Conservation (phyloP, 1,140 invertebrate genomes). For the Atopsyche davidsoni region DNA sequence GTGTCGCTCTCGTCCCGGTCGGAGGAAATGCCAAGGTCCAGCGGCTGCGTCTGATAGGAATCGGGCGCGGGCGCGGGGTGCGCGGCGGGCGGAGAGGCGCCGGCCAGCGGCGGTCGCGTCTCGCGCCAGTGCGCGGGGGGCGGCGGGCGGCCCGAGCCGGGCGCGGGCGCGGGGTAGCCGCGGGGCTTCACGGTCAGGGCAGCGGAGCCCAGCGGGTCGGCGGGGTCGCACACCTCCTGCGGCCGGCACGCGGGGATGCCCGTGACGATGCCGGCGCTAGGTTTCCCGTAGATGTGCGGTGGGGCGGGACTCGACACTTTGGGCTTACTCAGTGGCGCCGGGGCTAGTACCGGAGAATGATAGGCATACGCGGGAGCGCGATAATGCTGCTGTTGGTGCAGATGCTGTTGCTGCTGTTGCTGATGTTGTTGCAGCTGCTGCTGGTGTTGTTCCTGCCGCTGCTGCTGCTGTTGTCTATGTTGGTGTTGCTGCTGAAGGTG, state of each 20-base stretch:
- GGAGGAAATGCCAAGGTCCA: conserved; percentile 62
- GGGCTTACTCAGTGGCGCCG: conserved; percentile 55
- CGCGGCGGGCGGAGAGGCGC: conserved; percentile 47
- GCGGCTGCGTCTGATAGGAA: conserved; percentile 60
- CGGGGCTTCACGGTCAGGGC: conserved; percentile 50
- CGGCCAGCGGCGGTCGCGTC: conserved; percentile 46
- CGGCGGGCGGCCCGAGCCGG: conserved; percentile 37
- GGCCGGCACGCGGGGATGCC: conserved; percentile 55
- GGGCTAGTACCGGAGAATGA: conserved; percentile 29
- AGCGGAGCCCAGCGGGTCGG: conserved; percentile 62
- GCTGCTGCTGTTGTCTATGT: conserved; percentile 39
- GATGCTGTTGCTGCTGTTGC: conserved; percentile 24
- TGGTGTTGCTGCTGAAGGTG: conserved; percentile 44
- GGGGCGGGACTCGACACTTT: conserved; percentile 74
- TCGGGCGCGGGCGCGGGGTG: conserved; percentile 48
- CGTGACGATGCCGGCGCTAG: conserved; percentile 55
- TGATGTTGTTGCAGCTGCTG: conserved; percentile 34
- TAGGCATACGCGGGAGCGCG: conserved; percentile 16
- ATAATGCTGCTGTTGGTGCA: conserved; percentile 31
- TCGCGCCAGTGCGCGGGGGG: conserved; percentile 46
- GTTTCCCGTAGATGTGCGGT: conserved; percentile 71
- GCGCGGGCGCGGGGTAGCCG: conserved; percentile 38
- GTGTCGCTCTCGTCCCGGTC: conserved; percentile 44
- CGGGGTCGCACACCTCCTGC: conserved; percentile 41
- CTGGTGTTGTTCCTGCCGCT: conserved; percentile 38